Base-by-base conservation (phyloP, 2,113 vertebrate genomes). In the Oceanites oceanicus region DNA sequence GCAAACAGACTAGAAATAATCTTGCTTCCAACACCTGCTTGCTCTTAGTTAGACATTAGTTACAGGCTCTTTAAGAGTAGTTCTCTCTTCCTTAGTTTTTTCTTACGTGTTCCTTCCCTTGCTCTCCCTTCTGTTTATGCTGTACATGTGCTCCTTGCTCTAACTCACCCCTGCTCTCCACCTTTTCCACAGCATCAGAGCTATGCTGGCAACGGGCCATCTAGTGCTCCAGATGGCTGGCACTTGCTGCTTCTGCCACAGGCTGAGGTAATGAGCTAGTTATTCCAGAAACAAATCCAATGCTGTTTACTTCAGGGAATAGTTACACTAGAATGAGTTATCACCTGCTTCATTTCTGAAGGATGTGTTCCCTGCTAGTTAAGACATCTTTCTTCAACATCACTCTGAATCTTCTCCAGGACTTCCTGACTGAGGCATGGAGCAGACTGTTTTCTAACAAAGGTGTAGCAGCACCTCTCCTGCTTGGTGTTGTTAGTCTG, bases 161-260 rank as follows among this genome's bases (percentile, higher is more conserved):
- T 2, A 15, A 23, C 75, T 34, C 34, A 3, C 56, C 65, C n/a
- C 30, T 75, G 79, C 58, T 77, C 68, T 34, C 22, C 11, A 65
- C 45, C 30, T 66, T 44, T n/a, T 56, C 72, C 25, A 4, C 26
- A 55, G 91, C 72, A 18, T 13, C 10, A 5, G 29, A 88, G 68
- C 34, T 72, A 1, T 19, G 71, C 86, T 96, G 96, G 95, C 94
- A 82, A 6, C 0, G 18, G 81, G 74, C 94, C 89, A 88, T 18
- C 55, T 80, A 65, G 40, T 84, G 70, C 92, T 92, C 93, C 97
- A 95, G 92, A 95, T 97, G 96, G 94, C 59, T 89, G 66, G 44
- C 77, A 94, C 83, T 95, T 91, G 81, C 97, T 95, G 89, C 91
- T 85, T 29, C 86, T 97, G 84, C 86, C n/a, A 88, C 38, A 45